Evolutionary conservation across 2,888 invertebrate genomes (phyloP).

Genomic region (Drosophila nr. perissopoda): DNA sequence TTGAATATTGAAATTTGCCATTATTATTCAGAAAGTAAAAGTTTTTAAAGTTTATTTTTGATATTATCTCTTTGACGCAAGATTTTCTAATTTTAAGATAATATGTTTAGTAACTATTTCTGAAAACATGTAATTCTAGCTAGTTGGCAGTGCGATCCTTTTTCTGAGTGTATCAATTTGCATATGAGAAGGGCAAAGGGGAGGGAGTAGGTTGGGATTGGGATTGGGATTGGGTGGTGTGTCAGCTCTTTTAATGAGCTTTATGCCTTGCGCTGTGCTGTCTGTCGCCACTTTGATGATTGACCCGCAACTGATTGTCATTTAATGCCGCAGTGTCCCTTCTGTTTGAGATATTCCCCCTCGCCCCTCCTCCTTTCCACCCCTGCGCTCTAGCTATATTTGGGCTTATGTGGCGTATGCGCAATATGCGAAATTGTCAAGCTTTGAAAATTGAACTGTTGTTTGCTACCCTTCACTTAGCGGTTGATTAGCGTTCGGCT

Average conservation of each 20-base stretch:
- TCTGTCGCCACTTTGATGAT: constrained; percentile 22
- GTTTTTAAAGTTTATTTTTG: too few relatives aligned
- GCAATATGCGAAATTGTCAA: constrained; percentile 32
- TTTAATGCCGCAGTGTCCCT: constrained; percentile 29
- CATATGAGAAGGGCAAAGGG: constrained; percentile 32
- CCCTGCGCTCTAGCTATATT: neutral
- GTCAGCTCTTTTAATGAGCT: constrained; percentile 36
- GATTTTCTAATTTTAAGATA: neutral
- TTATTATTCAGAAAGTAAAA: neutral
- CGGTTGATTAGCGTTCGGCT: constrained; percentile 58
- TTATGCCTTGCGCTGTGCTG: constrained; percentile 10
- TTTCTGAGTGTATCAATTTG: constrained; percentile 39
- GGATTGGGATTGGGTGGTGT: neutral
- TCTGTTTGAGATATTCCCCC: neutral
- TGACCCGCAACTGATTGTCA: constrained; percentile 49
- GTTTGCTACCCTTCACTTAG: constrained; percentile 32
- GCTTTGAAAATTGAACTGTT: neutral
- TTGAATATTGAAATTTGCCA: neutral
- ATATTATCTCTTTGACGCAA: too few relatives aligned
- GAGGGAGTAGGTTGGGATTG: neutral
- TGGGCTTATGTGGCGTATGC: constrained; percentile 43
- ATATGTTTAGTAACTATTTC: too few relatives aligned
- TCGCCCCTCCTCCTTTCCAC: neutral
- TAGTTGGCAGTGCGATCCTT: neutral
- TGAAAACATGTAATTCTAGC: neutral